These are phyloP conservation scores for Lytechinus pictus DNA, from an alignment of 35 echinoderm and acorn worm genomes.

Conservation along the genomic window DNA sequence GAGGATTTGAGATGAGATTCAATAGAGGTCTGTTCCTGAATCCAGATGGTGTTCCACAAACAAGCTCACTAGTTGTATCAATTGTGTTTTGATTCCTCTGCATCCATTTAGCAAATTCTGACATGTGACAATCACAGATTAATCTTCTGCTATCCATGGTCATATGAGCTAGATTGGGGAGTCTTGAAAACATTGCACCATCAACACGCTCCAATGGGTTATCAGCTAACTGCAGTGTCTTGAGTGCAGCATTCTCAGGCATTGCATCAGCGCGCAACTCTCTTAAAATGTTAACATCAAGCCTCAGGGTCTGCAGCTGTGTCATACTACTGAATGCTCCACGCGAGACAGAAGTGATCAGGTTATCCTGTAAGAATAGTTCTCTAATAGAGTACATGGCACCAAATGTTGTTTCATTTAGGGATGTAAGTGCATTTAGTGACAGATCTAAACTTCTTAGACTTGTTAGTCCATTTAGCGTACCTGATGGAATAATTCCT, in stretches of 20 bases:
- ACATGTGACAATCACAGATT: constrained; percentile 80
- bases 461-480: constrained; percentile 39
- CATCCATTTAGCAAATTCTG: constrained; percentile 73
- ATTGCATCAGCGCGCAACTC: constrained; percentile 57
- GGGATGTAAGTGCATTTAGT: constrained; percentile 55
- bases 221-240: constrained; percentile 65
- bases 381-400: constrained; percentile 26
- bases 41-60: constrained; percentile 52
- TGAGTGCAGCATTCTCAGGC: constrained; percentile 35
- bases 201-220: constrained; percentile 74
- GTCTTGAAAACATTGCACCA: constrained; percentile 25
- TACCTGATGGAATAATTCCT: constrained; percentile 44
- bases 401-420: constrained; percentile 61
- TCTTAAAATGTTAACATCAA: constrained; percentile 70
- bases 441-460: constrained; percentile 77
- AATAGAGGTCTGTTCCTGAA: constrained; percentile 47
- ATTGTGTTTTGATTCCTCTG: constrained; percentile 56
- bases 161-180: constrained; percentile 56
- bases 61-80: constrained; percentile 64
- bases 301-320: constrained; percentile 59
- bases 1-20: constrained; percentile 30
- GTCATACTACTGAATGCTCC: constrained; percentile 65
- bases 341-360: constrained; percentile 56
- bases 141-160: constrained; percentile 70
- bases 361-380: constrained; percentile 72